These are phyloP conservation scores for Oreochromis grahami DNA, from an alignment of 2,797 vertebrate genomes.

Conservation along the genomic window DNA sequence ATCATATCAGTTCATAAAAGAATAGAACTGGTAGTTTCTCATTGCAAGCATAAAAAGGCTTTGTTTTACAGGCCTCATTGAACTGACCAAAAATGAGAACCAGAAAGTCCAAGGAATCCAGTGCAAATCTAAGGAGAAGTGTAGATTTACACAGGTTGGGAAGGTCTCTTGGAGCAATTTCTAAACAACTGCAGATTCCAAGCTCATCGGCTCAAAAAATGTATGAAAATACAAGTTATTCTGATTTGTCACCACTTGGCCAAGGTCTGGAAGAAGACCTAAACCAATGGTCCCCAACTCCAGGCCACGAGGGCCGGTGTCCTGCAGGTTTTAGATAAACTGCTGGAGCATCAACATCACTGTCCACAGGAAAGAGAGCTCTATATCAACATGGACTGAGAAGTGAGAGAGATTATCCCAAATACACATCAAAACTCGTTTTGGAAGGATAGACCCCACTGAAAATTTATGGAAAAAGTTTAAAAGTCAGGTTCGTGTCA, in stretches of 20 bases:
- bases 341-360: background rate
- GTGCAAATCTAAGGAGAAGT: background rate
- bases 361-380: background rate
- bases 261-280: background rate
- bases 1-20: background rate
- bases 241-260: background rate
- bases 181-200: background rate
- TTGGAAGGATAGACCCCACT: background rate
- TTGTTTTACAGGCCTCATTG: background rate
- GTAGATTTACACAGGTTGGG: background rate
- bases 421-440: background rate
- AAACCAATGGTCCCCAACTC: too few relatives aligned
- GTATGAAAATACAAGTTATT: background rate
- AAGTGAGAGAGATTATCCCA: background rate
- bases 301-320: too few relatives aligned
- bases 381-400: background rate
- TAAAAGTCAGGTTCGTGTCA: accelerated
- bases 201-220: background rate
- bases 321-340: background rate
- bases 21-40: background rate
- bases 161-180: background rate
- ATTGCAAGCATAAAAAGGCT: background rate
- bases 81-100: background rate
- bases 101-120: background rate
- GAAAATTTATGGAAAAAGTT: background rate